phyloP scores from a whole-genome alignment of 2,797 vertebrate species.

The Anguilla pacifica region DNA sequence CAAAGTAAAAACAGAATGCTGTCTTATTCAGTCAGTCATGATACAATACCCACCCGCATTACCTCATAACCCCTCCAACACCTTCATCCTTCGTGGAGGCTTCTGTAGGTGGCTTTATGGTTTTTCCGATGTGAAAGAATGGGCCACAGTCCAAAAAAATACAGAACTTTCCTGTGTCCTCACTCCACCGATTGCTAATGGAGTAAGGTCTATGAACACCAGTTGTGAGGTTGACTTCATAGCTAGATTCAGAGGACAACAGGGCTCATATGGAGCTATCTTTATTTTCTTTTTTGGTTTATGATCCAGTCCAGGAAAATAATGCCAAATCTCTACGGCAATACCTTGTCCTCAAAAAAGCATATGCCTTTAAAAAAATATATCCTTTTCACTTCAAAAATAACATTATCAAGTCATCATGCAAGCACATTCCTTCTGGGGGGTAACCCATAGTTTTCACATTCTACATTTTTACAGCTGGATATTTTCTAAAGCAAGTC shows the following conservation, averaged over 20 bases:
- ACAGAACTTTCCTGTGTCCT: neutral
- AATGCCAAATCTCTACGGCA: neutral
- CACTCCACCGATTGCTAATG: conserved; percentile 37
- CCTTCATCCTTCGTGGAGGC: conserved; percentile 52
- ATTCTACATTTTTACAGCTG: neutral
- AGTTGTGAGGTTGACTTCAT: neutral
- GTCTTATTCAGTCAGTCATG: conserved; percentile 47
- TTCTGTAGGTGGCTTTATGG: conserved; percentile 45
- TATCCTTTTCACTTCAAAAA: neutral
- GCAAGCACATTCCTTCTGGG: neutral
- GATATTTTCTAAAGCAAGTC: neutral
- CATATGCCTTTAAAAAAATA: neutral
- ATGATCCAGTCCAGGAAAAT: neutral
- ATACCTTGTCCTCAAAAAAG: neutral
- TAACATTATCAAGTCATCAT: neutral
- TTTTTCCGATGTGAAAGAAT: conserved; percentile 36
- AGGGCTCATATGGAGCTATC: neutral
- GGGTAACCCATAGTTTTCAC: neutral
- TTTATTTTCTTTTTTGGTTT: neutral
- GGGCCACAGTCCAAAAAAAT: neutral
- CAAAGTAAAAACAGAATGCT: conserved; percentile 60
- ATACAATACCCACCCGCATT: neutral
- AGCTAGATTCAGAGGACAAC: neutral
- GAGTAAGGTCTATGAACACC: neutral
- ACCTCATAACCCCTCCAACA: conserved; percentile 53